Percentiles rank a stretch among this genome's conserved stretches.
Evolutionary conservation across 2,797 vertebrate species (phyloP).

Genomic region (Megaceryle alcyon): DNA sequence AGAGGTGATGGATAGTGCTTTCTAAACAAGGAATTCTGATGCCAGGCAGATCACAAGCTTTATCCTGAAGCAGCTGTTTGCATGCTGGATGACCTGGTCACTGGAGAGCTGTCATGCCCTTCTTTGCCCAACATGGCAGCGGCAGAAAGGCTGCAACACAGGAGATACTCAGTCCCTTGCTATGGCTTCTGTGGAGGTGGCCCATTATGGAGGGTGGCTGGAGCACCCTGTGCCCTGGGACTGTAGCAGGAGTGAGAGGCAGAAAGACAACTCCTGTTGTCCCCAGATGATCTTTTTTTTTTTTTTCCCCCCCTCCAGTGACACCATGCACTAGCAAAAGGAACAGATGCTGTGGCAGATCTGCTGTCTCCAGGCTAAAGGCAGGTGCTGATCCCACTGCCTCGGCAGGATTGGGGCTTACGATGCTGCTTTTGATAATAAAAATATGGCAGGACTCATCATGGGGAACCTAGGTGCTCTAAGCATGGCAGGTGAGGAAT

Average conservation of each 20-base stretch:
- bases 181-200: neutral
- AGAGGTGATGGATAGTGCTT: neutral
- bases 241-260: neutral
- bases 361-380: neutral
- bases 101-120: neutral
- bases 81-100: neutral
- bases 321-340: neutral
- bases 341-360: neutral
- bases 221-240: neutral
- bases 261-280: neutral
- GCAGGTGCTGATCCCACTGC: neutral
- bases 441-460: neutral
- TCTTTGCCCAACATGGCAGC: neutral
- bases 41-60: neutral
- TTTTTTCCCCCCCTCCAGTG: neutral
- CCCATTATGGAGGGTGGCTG: neutral
- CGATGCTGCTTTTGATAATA: neutral
- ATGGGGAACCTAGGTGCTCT: neutral
- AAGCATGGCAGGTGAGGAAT: rapidly evolving
- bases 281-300: neutral
- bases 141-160: neutral
- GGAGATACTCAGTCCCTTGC: neutral
- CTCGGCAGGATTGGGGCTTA: neutral
- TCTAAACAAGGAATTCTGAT: neutral
- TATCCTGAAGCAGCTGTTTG: neutral